Evolutionary conservation across 2,797 vertebrate genomes (phyloP).

Genomic region (Clarias fuscus): DNA sequence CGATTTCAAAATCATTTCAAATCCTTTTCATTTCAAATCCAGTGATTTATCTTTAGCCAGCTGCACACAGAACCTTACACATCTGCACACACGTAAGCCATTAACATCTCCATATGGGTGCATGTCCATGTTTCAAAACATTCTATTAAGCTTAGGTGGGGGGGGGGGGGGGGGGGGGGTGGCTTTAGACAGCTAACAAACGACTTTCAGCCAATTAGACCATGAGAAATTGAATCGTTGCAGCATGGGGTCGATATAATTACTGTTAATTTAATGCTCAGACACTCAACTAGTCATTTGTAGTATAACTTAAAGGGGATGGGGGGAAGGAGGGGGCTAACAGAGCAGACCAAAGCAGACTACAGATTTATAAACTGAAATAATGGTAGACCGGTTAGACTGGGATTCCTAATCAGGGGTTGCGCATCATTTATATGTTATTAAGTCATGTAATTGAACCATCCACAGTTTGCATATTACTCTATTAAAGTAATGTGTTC

Average conservation of each 20-base stretch:
- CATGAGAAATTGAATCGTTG: slow-evolving; percentile 96
- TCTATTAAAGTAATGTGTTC: slow-evolving; percentile 99
- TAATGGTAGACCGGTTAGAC: slow-evolving; percentile 72
- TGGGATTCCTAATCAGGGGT: slow-evolving; percentile 88
- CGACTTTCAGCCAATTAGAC: slow-evolving; percentile 81
- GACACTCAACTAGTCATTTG: slow-evolving; percentile 95
- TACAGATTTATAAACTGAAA: slow-evolving; percentile 20
- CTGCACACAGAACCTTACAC: slow-evolving; percentile 15
- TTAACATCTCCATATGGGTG: slow-evolving; percentile 42
- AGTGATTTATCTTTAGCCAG: background rate
- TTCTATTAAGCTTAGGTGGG: slow-evolving; percentile 34
- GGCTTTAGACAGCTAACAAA: slow-evolving; percentile 40
- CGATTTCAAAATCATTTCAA: background rate
- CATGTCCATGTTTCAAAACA: slow-evolving; percentile 61
- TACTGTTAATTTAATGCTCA: slow-evolving; percentile 98
- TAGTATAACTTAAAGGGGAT: slow-evolving; percentile 77
- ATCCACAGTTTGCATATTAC: slow-evolving; percentile 99
- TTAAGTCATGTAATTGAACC: slow-evolving; percentile 97
- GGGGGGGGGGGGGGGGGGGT: background rate
- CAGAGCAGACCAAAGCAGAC: slow-evolving; percentile 54
- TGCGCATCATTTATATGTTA: slow-evolving; percentile 95
- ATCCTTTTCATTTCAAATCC: background rate
- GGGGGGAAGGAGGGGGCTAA: slow-evolving; percentile 15
- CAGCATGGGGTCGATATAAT: slow-evolving; percentile 93
- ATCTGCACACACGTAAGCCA: slow-evolving; percentile 31